Evolutionary conservation across 2,113 vertebrate genomes (phyloP), one percentile per base, ranked within the genome.

Genomic region (Rhea americana): DNA sequence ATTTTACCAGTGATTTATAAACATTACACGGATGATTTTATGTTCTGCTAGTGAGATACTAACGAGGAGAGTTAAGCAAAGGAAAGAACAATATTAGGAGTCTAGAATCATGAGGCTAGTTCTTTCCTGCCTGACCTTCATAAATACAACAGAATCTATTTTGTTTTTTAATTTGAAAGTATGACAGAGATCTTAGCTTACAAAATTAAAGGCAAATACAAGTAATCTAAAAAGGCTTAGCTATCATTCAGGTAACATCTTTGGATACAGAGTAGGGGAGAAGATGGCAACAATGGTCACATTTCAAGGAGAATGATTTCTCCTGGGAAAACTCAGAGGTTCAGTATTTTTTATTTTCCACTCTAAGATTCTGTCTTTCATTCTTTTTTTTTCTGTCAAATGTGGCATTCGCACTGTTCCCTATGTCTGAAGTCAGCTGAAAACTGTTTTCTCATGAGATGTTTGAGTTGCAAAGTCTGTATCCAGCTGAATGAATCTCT

Each of bases 181-280:
- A 62, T 56, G 59, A 51, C 28, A 30, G 85, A 92, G 58, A 32
- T 62, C 32, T 51, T 68, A 71, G 22, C n/a, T 90, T 82, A 79
- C 63, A 63, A 83, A 94, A 96, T 90, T 81, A 63, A 56, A 90
- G 76, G 30, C 32, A 91, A 94, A 76, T 53, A 78, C 6, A 85
- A 87, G 16, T 45, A 75, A 43, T 63, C 3, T 8, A 50, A 50
- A 7, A 70, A 37, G 26, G 9, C 2, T 92, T 88, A 70, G 7
- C 37, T 81, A 9, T 84, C 20, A 14, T 73, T 87, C 21, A 32
- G 11, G 43, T 67, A 47, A 21, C 19, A 71, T 45, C 41, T 19
- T 18, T 20, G 58, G 28, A 68, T 72, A 48, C 13, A 55, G 28
- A 65, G 47, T 41, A 58, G 37, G 12, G 30, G 20, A 11, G 18